Conservation (phyloP, 2,113 vertebrate species). For the Oreotrochilus melanogaster region DNA sequence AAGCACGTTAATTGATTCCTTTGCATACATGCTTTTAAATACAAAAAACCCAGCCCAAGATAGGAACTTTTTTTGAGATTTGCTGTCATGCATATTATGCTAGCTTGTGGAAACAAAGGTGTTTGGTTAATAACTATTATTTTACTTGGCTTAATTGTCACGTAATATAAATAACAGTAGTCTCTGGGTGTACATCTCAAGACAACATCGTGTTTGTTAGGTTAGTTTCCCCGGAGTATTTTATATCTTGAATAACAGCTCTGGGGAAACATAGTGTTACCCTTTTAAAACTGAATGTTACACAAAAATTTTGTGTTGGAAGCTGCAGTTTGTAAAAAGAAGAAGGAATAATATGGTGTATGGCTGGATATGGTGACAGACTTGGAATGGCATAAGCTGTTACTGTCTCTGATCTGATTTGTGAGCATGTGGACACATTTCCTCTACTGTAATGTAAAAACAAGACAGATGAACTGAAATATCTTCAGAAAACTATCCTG, state of each 20-base stretch:
- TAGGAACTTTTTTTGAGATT: background rate
- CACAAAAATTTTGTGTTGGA: background rate
- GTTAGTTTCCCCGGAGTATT: background rate
- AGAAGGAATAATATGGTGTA: background rate
- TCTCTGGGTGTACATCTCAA: background rate
- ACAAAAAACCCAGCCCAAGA: background rate
- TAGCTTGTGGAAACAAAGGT: background rate
- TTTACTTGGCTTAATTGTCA: background rate
- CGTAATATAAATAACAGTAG: background rate
- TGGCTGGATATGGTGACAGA: background rate
- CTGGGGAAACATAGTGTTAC: background rate
- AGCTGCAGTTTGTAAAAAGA: background rate
- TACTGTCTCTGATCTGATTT: background rate
- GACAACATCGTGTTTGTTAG: background rate
- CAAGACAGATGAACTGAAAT: background rate
- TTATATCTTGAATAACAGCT: background rate
- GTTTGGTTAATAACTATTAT: background rate
- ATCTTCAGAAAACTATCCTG: background rate
- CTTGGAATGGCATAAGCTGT: background rate
- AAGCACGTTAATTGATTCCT: slow-evolving; percentile 15
- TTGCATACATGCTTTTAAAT: slow-evolving; percentile 23
- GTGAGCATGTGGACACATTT: background rate
- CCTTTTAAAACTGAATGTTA: background rate
- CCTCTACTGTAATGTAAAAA: background rate
- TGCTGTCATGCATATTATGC: background rate